A percentile compares a stretch with the other conserved stretches of the same genome.
Conservation (phyloP, 1,140 invertebrate genomes). For the Drosophila albomicans region DNA sequence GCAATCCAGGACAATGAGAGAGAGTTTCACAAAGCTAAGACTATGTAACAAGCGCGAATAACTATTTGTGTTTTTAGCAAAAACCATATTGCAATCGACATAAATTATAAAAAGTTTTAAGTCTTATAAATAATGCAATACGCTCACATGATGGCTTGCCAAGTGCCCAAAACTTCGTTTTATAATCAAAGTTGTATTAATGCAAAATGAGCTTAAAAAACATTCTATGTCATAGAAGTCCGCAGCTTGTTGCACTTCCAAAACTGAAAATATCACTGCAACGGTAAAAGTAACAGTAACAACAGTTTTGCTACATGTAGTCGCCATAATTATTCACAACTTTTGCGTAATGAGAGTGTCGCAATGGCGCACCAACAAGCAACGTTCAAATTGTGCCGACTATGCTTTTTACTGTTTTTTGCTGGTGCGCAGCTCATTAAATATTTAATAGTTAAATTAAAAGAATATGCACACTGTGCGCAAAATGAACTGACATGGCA, state of each 20-base stretch:
- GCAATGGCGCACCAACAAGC: conserved; percentile 35
- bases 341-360: conserved; percentile 60
- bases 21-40: background rate
- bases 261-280: background rate
- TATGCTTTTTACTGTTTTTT: conserved; percentile 22
- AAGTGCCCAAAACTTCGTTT: no score
- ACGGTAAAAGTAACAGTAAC: background rate
- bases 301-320: background rate
- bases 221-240: background rate
- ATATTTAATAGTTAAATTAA: conserved; percentile 80
- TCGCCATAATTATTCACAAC: conserved; percentile 63
- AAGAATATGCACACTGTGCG: conserved; percentile 71
- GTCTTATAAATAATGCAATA: no score
- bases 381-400: conserved; percentile 33
- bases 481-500: conserved; percentile 32
- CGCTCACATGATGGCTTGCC: no score
- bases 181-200: no score
- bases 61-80: background rate
- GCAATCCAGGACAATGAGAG: conserved; percentile 11
- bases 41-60: background rate
- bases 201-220: no score
- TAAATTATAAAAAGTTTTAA: no score
- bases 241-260: background rate
- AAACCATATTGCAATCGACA: no score
- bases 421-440: conserved; percentile 69